Evolutionary conservation across 2,797 vertebrate genomes (phyloP), one percentile per base, ranked within the genome.

Genomic region (Morus bassanus): DNA sequence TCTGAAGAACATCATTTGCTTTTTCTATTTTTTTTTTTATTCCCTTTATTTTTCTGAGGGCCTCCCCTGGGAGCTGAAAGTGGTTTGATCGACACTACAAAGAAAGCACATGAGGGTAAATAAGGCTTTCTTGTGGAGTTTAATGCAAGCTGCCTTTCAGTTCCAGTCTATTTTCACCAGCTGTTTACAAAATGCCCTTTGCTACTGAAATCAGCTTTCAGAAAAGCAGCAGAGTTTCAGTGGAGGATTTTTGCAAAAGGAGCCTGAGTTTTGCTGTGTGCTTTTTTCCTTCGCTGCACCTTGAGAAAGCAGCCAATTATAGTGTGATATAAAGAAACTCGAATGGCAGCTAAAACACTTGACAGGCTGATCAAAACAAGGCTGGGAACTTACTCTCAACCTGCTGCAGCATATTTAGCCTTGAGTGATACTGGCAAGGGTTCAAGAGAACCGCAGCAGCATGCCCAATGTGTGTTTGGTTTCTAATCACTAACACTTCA

Each of bases 81-180:
- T 61, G 94, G 94, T 98, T 98, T 98, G 98, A 98, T 96, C 93
- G 98, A 98, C 97, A 97, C 97, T 97, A 76, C 91, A 92, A 91
- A 96, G 94, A 37, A 7, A 92, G 96, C 91, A 31, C 83, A 76
- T 2, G 74, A 95, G 96, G 97, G 92, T 91, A 96, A 97, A 92
- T 91, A 57, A 88, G 88, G 91, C 96, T 96, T 97, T 94, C 96
- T 96, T 50, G 50, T 80, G 91, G 94, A 89, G 96, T 96, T 97
- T 96, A 95, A 97, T 94, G 95, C 94, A 78, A 92, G 96, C 95
- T 87, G 87, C 94, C 97, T 97, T 95, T 94, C 95, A 76, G 94
- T 85, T 88, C 87, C 91, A 86, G 78, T 84, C 96, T 95, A 18
- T 97, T 97, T 96, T 96, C 96, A 91, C 94, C 97, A 97, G 96